These are phyloP conservation scores for Drosophila busckii DNA, from an alignment of 1,140 invertebrate species.

Conservation along the genomic window DNA sequence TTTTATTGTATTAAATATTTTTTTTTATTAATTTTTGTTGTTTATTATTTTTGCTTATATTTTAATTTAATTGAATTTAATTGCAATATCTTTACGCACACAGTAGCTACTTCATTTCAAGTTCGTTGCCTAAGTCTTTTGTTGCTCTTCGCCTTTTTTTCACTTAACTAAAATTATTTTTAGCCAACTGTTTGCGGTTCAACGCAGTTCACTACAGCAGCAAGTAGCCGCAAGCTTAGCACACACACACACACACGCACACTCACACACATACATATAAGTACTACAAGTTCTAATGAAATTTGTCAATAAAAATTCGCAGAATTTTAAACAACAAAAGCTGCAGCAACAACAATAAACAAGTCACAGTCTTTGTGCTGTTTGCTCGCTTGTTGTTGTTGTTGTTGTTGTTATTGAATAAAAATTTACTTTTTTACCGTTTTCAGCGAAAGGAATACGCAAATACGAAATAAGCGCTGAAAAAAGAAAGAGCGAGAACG, in stretches of 20 bases:
- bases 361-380: too few species aligned
- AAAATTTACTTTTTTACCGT: slow-evolving; percentile 78
- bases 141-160: slow-evolving; percentile 10
- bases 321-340: slow-evolving; percentile 52
- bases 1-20: too few species aligned
- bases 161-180: slow-evolving; percentile 7
- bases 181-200: slow-evolving; percentile 40
- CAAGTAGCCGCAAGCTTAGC: slow-evolving; percentile 15
- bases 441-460: slow-evolving; percentile 75
- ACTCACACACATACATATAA: slow-evolving; percentile 1
- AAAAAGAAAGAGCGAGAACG: slow-evolving; percentile 10
- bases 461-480: slow-evolving; percentile 6
- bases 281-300: slow-evolving; percentile 67
- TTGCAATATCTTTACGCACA: too few species aligned
- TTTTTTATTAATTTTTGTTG: too few species aligned
- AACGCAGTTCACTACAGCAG: slow-evolving; percentile 62
- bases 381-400: slow-evolving; percentile 47
- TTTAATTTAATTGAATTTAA: too few species aligned
- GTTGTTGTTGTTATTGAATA: slow-evolving; percentile 44
- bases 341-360: slow-evolving; percentile 28
- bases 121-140: slow-evolving; percentile 69
- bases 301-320: slow-evolving; percentile 74
- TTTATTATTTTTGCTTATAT: too few species aligned
- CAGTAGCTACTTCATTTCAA: slow-evolving; percentile 17
- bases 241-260: neutral